phyloP scores from a whole-genome alignment of 2,113 vertebrate species.

The Peromyscus leucopus region DNA sequence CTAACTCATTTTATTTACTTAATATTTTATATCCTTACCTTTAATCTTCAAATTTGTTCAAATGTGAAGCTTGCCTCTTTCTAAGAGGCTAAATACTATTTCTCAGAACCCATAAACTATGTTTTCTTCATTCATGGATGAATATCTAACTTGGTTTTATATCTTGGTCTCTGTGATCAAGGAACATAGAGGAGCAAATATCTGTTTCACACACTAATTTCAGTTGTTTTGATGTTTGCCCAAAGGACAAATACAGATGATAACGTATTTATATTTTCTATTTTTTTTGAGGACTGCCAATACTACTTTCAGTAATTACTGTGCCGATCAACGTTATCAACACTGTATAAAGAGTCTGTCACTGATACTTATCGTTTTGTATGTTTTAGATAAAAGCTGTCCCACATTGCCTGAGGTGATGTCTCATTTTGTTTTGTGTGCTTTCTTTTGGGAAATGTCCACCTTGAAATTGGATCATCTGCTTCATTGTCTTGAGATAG shows the following conservation, averaged over 20 bases:
- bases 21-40: not conserved
- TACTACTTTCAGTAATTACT: not conserved
- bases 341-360: not conserved
- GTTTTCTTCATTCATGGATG: not conserved
- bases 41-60: not conserved
- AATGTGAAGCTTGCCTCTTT: not conserved
- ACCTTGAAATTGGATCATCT: not conserved
- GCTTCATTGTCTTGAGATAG: not conserved
- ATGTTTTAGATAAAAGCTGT: not conserved
- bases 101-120: too few relatives aligned
- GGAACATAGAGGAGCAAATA: not conserved
- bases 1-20: not conserved
- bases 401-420: not conserved
- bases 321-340: not conserved
- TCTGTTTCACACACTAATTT: not conserved
- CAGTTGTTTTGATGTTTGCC: not conserved
- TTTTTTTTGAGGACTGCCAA: not conserved
- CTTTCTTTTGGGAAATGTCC: not conserved
- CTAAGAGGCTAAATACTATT: not conserved
- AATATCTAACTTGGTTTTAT: not conserved
- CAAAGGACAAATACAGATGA: not conserved
- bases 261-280: not conserved
- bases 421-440: not conserved
- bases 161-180: not conserved
- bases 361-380: not conserved